These are phyloP conservation scores for Ophioninae sp. DNA, from an alignment of 2,888 invertebrate species.

Conservation along the genomic window DNA sequence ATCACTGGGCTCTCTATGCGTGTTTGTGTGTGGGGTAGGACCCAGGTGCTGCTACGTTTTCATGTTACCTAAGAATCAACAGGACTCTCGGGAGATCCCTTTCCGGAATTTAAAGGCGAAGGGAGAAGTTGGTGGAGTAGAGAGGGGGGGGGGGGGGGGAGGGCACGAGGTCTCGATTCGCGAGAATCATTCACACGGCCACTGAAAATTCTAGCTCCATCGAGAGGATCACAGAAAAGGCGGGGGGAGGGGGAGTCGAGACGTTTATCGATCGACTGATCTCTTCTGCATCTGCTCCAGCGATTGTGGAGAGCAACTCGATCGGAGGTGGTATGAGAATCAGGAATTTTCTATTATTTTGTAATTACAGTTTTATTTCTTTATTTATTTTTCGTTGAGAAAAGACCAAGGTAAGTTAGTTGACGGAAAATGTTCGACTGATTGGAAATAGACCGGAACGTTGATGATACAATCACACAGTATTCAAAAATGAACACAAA, in stretches of 20 bases:
- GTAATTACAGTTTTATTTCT: no score
- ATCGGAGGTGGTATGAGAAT: no score
- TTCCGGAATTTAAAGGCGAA: no score
- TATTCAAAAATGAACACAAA: no score
- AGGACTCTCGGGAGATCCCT: constrained; percentile 34
- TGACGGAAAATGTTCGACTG: no score
- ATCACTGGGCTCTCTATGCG: constrained; percentile 25
- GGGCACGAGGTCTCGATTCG: constrained; percentile 44
- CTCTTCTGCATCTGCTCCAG: constrained; percentile 41
- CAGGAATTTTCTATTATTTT: no score
- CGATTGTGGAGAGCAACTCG: constrained; percentile 1
- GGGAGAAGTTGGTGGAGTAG: no score
- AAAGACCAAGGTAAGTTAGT: no score
- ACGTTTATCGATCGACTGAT: constrained; percentile 21
- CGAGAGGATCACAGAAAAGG: background rate
- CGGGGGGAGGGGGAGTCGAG: constrained; percentile 5
- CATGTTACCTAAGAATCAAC: constrained; percentile 1
- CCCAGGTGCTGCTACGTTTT: constrained; percentile 63
- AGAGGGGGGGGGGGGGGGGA: constrained; percentile 1
- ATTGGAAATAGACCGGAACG: no score
- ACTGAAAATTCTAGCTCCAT: constrained; percentile 10
- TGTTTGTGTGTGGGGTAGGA: constrained; percentile 8
- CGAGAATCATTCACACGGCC: constrained; percentile 25
- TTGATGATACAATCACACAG: no score
- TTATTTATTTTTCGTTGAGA: no score